These are phyloP conservation scores for Tor tambroides DNA, from an alignment of 2,113 vertebrate genomes.

Conservation along the genomic window DNA sequence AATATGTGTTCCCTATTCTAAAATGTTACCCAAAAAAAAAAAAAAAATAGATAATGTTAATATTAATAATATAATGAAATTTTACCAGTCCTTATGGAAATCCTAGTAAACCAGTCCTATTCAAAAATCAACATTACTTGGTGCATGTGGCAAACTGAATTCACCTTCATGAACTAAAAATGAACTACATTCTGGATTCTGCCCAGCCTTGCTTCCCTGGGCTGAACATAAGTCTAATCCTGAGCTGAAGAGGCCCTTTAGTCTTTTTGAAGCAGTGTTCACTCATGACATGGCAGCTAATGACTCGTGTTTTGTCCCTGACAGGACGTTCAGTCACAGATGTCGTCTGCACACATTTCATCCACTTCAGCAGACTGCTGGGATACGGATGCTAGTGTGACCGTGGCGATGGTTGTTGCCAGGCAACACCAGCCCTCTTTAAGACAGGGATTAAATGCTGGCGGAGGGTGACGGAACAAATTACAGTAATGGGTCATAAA, in stretches of 20 bases:
- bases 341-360: constrained; percentile 27
- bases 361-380: constrained; percentile 53
- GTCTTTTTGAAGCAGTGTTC: not conserved
- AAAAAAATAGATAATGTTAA: too few relatives aligned
- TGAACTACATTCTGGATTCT: not conserved
- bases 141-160: not conserved
- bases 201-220: not conserved
- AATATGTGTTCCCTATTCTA: too few relatives aligned
- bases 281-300: constrained; percentile 5
- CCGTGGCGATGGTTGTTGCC: constrained; percentile 62
- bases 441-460: constrained; percentile 41
- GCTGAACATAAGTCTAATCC: not conserved
- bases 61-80: not conserved
- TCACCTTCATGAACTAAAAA: not conserved
- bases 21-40: too few relatives aligned
- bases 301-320: constrained; percentile 10
- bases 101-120: too few relatives aligned
- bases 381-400: constrained; percentile 39
- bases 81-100: not conserved
- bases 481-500: constrained; percentile 44
- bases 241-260: not conserved
- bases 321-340: constrained; percentile 23
- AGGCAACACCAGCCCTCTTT: constrained; percentile 54
- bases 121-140: too few relatives aligned
- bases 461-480: constrained; percentile 49